phyloP scores from a whole-genome alignment of 2,797 vertebrate genomes.

The Thripadectes ignobilis region DNA sequence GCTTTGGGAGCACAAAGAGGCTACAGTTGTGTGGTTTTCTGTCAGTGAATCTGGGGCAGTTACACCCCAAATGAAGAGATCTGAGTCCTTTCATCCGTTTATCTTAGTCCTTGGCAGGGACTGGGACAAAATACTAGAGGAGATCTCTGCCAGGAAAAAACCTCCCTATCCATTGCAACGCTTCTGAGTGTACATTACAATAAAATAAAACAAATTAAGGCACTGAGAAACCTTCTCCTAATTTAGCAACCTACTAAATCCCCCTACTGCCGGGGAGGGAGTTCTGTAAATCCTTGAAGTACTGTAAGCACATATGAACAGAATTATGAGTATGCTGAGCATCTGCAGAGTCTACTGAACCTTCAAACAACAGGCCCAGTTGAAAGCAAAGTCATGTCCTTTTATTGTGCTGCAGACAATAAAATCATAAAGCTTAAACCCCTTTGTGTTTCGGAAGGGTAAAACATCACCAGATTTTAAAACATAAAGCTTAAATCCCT shows the following conservation, averaged over 20 bases:
- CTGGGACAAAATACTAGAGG: neutral
- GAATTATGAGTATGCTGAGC: constrained; percentile 35
- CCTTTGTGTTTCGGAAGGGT: constrained; percentile 40
- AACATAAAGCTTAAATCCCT: constrained; percentile 52
- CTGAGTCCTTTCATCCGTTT: rapidly evolving
- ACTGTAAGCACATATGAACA: constrained; percentile 16
- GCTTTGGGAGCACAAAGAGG: neutral
- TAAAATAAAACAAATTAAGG: neutral
- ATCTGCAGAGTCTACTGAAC: constrained; percentile 47
- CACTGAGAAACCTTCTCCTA: neutral
- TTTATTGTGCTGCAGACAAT: constrained; percentile 51
- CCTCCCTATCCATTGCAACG: neutral
- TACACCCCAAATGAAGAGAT: neutral
- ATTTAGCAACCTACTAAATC: constrained; percentile 21
- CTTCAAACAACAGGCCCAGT: constrained; percentile 49
- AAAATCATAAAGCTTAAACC: constrained; percentile 57
- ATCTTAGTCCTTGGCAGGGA: neutral
- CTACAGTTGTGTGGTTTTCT: rapidly evolving
- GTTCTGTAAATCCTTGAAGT: constrained; percentile 13
- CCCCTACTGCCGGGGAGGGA: neutral
- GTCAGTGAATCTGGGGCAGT: neutral
- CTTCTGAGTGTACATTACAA: neutral
- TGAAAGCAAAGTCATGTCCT: constrained; percentile 61
- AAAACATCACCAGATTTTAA: constrained; percentile 51
- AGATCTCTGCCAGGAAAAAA: neutral